phyloP scores from a whole-genome alignment of 2,113 vertebrate species.

The Speoplatyrhinus poulsoni region DNA sequence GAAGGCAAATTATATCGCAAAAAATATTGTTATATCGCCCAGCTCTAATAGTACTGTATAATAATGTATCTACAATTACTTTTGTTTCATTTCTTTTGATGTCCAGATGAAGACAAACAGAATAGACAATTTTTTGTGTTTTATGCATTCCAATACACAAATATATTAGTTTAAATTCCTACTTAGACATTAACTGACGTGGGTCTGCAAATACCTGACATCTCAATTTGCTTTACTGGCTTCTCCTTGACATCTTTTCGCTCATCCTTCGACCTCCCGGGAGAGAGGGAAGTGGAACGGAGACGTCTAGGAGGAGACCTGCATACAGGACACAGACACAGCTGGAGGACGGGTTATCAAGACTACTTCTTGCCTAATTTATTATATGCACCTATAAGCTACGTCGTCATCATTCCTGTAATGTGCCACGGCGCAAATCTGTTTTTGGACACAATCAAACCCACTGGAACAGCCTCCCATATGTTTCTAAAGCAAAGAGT shows the following conservation, averaged over 20 bases:
- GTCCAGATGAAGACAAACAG: not conserved
- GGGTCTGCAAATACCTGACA: conserved; percentile 79
- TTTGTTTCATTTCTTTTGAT: not conserved
- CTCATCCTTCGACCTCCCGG: conserved; percentile 85
- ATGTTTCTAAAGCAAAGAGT: too few relatives aligned
- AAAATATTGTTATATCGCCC: too few relatives aligned
- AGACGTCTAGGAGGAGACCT: conserved; percentile 87
- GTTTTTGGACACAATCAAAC: not conserved
- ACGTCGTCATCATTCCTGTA: not conserved
- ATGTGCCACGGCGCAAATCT: not conserved
- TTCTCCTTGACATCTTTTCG: conserved; percentile 78
- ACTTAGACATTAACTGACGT: not conserved
- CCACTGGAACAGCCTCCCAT: too few relatives aligned
- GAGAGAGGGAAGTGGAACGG: conserved; percentile 87
- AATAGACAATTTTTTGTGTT: not conserved
- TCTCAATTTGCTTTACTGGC: conserved; percentile 82
- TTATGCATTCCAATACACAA: not conserved
- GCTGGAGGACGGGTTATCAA: conserved; percentile 41
- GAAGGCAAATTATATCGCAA: too few relatives aligned
- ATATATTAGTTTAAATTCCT: not conserved
- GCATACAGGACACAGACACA: conserved; percentile 28
- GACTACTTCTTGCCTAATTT: not conserved
- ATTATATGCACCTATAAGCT: not conserved
- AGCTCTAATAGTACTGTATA: too few relatives aligned
- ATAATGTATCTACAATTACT: not conserved